Percentiles rank a stretch among this genome's conserved stretches.
These are phyloP conservation scores for Rallus limicola DNA, from an alignment of 2,113 vertebrate species.

Conservation along the genomic window DNA sequence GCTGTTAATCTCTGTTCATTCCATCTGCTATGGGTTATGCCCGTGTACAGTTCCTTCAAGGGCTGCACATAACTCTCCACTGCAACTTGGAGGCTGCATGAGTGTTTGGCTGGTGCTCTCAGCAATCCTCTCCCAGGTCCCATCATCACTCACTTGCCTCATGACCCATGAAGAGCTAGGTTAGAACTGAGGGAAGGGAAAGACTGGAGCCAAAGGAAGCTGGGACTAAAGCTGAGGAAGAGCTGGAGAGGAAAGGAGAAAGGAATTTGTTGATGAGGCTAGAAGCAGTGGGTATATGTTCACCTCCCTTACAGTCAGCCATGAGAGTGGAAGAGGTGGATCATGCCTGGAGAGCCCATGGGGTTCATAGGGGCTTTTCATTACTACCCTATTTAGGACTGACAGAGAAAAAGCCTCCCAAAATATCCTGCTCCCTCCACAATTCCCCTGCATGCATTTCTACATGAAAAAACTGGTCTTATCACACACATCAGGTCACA, in stretches of 20 bases:
- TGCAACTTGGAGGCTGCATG: background rate
- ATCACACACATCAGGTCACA: background rate
- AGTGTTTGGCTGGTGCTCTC: background rate
- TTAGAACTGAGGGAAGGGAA: background rate
- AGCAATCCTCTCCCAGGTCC: background rate
- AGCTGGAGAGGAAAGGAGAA: background rate
- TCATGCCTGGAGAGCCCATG: background rate
- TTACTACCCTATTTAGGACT: background rate
- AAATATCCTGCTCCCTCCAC: background rate
- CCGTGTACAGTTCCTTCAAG: background rate
- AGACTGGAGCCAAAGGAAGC: background rate
- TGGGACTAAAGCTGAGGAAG: background rate
- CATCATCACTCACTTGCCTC: background rate
- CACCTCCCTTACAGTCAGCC: background rate
- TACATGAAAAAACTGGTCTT: background rate
- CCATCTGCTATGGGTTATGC: background rate
- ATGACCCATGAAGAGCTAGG: background rate
- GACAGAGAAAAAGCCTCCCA: background rate
- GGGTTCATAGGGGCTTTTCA: background rate
- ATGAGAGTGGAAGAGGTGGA: background rate
- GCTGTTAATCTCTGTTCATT: background rate
- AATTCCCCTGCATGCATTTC: background rate
- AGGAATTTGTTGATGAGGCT: background rate
- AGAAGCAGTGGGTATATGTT: background rate
- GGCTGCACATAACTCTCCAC: background rate